These are phyloP conservation scores for Pediacus dermestoides DNA, from an alignment of 2,888 invertebrate species.

Conservation along the genomic window DNA sequence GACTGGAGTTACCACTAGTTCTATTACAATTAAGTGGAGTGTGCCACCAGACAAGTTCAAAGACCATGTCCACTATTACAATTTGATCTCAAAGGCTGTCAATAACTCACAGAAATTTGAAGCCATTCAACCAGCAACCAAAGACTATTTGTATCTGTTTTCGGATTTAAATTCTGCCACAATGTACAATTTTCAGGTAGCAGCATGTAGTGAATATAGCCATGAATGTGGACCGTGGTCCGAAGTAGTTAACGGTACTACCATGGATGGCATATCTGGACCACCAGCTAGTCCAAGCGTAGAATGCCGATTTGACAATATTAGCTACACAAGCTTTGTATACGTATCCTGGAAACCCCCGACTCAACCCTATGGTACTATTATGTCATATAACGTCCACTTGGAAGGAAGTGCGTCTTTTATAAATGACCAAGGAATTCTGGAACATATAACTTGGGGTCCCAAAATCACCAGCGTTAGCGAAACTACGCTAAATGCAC, in stretches of 20 bases:
- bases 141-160: conserved; percentile 74
- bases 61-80: conserved; percentile 73
- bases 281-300: conserved; percentile 67
- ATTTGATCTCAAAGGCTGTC: conserved; percentile 61
- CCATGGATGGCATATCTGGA: conserved; percentile 77
- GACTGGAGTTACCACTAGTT: conserved; percentile 65
- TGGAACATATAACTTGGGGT: conserved; percentile 56
- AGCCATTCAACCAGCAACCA: conserved; percentile 63
- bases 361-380: conserved; percentile 70
- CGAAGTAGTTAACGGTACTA: conserved; percentile 71
- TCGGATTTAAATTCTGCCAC: conserved; percentile 73
- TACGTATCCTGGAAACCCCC: conserved; percentile 73
- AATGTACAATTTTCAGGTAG: conserved; percentile 74
- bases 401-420: conserved; percentile 57
- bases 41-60: conserved; percentile 63
- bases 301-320: conserved; percentile 63
- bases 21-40: conserved; percentile 79
- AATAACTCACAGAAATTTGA: conserved; percentile 53
- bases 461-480: conserved; percentile 60
- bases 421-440: conserved; percentile 52
- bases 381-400: conserved; percentile 67
- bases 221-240: conserved; percentile 77
- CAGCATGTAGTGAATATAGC: conserved; percentile 78
- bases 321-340: conserved; percentile 59
- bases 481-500: conserved; percentile 50